Conservation (phyloP, 1,140 invertebrate species). For the Drosophila parabipectinata region DNA sequence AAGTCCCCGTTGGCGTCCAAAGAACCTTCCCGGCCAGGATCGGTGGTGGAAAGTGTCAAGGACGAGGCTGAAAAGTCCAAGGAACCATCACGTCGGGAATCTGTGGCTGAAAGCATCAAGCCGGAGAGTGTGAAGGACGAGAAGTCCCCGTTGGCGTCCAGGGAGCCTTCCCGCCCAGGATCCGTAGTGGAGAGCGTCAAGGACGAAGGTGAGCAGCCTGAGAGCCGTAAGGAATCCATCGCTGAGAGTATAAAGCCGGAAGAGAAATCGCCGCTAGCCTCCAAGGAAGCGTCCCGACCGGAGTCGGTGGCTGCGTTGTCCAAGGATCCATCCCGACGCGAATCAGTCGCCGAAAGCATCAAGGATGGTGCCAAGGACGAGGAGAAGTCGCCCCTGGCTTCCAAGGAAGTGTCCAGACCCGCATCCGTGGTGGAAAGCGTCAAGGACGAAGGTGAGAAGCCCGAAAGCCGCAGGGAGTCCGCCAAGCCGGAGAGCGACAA, state of each 20-base stretch:
- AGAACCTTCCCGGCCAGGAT: conserved; percentile 13
- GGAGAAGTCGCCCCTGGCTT: conserved; percentile 12
- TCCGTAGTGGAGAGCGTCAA: conserved; percentile 37
- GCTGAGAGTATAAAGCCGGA: conserved; percentile 28
- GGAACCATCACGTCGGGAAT: conserved; percentile 32
- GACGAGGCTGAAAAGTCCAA: conserved; percentile 23
- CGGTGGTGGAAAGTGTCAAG: conserved; percentile 2
- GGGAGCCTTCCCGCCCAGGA: conserved; percentile 38
- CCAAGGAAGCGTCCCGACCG: conserved; percentile 53
- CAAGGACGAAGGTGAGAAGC: conserved; percentile 43
- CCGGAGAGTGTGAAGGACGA: conserved; percentile 12
- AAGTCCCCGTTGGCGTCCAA: conserved; percentile 15
- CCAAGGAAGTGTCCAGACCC: conserved; percentile 35
- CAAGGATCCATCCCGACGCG: conserved; percentile 23
- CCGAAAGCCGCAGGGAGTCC: conserved; percentile 33
- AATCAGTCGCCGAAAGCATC: conserved; percentile 24
- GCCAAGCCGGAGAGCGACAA: conserved; percentile 20
- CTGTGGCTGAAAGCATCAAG: conserved; percentile 20
- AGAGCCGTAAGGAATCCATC: conserved; percentile 23
- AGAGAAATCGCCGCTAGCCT: conserved; percentile 46
- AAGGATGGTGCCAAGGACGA: conserved; percentile 26
- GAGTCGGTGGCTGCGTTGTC: conserved; percentile 41
- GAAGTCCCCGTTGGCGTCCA: conserved; percentile 26
- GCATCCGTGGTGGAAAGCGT: conserved; percentile 32
- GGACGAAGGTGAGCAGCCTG: conserved; percentile 22